Evolutionary conservation across 2,888 invertebrate genomes (phyloP), one percentile per base, ranked within the genome.

Genomic region (Tetheella fluctuosa): DNA sequence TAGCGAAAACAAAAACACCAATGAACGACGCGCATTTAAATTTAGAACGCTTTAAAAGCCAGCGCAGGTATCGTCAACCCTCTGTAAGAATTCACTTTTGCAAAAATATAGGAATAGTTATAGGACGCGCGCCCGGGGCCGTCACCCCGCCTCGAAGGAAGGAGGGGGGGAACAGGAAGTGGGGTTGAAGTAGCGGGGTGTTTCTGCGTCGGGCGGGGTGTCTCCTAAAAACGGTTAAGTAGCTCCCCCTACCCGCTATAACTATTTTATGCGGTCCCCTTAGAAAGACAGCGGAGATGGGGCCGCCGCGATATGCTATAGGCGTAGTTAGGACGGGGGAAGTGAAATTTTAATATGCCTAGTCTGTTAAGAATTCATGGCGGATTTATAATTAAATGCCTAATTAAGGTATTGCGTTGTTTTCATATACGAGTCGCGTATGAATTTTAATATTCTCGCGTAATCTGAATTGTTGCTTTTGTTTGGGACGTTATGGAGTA

Each of bases 181-280:
- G 90, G 89, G 88, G 89, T 83, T 79, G 86, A 85, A 86, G 89
- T 82, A 83, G 87, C 77, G 80, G 87, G 89, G 89, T 81, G 88
- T 85, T 88, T 83, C 86, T 88, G 82, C 86, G 85, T 79, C 80
- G 85, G 86, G 86, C 71, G 90, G 92, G 92, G 91, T 87, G 90
- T 89, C 91, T 90, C 91, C 92, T 92, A 92, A 93, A 93, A 93
- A 93, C 92, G 91, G 91, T 90, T 91, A 92, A 93, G 92, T 92
- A 92, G 92, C 91, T 88, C 86, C 89, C 90, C 89, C 90, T 84
- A 81, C 86, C 85, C 89, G 88, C 88, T 89, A 91, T 92, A 92
- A 93, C 92, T 93, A 93, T 92, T 93, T 93, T 93, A 93, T 92
- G 91, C 83, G 89, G 92, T 91, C 91, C 92, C 92, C 91, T 91